These are phyloP conservation scores for Heliconius hermathena DNA, from an alignment of 1,140 invertebrate genomes.

Conservation along the genomic window DNA sequence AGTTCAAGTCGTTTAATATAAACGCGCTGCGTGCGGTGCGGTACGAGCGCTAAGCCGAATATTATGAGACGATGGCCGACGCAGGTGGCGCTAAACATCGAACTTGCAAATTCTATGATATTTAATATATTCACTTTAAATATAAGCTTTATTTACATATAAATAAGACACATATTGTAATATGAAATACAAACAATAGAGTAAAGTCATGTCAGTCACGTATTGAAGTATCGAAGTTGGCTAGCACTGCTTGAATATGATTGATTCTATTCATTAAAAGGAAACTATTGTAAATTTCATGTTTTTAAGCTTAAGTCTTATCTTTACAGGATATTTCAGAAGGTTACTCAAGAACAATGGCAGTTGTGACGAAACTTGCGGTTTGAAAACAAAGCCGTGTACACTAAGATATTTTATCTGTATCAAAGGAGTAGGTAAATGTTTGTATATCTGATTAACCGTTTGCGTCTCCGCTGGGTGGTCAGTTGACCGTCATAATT, in stretches of 20 bases:
- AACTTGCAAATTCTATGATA: constrained; percentile 60
- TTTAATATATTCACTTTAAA: constrained; percentile 19
- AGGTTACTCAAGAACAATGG: neutral
- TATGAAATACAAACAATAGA: constrained; percentile 15
- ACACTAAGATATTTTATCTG: constrained; percentile 61
- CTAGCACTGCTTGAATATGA: constrained; percentile 36
- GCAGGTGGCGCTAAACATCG: constrained; percentile 79
- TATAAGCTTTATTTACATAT: constrained; percentile 15
- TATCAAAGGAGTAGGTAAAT: constrained; percentile 60
- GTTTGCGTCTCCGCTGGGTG: constrained; percentile 56
- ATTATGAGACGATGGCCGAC: constrained; percentile 80
- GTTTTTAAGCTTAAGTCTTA: neutral
- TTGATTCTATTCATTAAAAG: constrained; percentile 36
- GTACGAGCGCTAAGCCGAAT: constrained; percentile 78
- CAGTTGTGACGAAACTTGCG: neutral
- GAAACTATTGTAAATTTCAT: neutral
- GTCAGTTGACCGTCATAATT: constrained; percentile 79
- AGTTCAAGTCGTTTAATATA: constrained; percentile 72
- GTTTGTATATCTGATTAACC: constrained; percentile 76
- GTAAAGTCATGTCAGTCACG: constrained; percentile 65
- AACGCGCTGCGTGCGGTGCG: constrained; percentile 55
- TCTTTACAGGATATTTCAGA: neutral
- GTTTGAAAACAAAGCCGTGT: constrained; percentile 55
- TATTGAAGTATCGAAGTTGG: constrained; percentile 47
- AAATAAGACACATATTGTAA: constrained; percentile 23